A percentile compares a stretch with the other conserved stretches of the same genome.
Conservation (phyloP, 2,888 invertebrate genomes). For the Oscheius sp. region DNA sequence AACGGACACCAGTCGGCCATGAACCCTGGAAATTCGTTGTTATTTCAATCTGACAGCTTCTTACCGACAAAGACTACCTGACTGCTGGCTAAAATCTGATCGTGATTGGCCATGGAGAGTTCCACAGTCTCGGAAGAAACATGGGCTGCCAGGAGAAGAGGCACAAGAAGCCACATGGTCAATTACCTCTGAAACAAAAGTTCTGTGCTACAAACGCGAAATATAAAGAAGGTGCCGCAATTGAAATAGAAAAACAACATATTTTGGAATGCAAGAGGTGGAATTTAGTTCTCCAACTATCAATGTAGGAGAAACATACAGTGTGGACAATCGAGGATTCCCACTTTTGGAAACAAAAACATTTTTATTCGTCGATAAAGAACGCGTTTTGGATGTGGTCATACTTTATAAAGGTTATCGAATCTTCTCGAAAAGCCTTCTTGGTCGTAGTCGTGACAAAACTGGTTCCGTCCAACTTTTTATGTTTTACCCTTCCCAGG, state of each 20-base stretch:
- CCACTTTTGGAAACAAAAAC: no score
- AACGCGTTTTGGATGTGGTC: no score
- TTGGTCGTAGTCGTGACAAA: background rate
- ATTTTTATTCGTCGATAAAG: no score
- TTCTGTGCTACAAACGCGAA: background rate
- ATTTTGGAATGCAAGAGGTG: no score
- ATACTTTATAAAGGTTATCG: background rate
- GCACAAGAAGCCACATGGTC: slow-evolving; percentile 24
- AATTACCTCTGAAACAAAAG: slow-evolving; percentile 12
- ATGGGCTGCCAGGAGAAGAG: background rate
- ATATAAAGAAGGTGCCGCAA: background rate
- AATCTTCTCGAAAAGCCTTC: slow-evolving; percentile 21
- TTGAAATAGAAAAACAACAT: no score
- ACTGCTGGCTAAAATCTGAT: slow-evolving; percentile 59
- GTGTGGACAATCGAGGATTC: no score
- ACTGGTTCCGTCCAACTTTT: slow-evolving; percentile 16
- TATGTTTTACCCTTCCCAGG: background rate
- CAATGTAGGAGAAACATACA: no score
- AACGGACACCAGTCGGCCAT: slow-evolving; percentile 99
- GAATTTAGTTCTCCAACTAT: no score
- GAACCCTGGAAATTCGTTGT: slow-evolving; percentile 77
- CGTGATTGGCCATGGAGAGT: slow-evolving; percentile 65
- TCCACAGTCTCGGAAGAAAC: slow-evolving; percentile 43
- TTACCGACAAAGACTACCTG: slow-evolving; percentile 91
- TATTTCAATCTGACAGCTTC: no score